Evolutionary conservation across 2,888 invertebrate species (phyloP).

Genomic region (Drosophila imparisetae): DNA sequence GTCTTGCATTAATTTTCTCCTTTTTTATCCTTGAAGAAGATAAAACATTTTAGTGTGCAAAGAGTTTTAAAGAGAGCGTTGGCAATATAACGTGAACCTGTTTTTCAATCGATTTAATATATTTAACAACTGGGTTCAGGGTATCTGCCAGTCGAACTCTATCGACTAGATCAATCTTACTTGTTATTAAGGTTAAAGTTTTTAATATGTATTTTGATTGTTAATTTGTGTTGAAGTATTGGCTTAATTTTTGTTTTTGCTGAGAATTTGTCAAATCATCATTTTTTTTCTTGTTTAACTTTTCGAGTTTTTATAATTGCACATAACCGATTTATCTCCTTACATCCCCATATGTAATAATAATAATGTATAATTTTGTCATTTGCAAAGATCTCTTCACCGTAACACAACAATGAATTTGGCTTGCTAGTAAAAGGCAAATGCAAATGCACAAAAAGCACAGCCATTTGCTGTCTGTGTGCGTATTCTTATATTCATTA

Average conservation of each 20-base stretch:
- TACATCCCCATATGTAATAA: background rate
- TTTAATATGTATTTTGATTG: background rate
- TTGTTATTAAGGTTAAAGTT: background rate
- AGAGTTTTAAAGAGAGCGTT: background rate
- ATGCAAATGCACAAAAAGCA: background rate
- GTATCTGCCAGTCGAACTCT: background rate
- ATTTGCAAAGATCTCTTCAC: background rate
- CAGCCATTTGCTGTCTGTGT: background rate
- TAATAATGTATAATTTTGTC: background rate
- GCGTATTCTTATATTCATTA: background rate
- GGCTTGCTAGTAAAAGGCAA: background rate
- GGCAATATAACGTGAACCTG: background rate
- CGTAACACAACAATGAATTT: background rate
- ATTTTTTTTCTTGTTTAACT: background rate
- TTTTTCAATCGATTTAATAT: background rate
- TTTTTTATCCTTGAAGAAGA: background rate
- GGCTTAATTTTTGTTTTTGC: background rate
- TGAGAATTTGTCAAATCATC: background rate
- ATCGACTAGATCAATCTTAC: background rate
- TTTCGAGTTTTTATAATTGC: background rate
- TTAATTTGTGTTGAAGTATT: background rate
- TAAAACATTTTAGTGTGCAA: background rate
- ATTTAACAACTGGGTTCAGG: background rate
- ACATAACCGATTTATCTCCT: background rate
- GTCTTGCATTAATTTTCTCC: background rate